Evolutionary conservation across 1,140 invertebrate genomes (phyloP).

Genomic region (Callitettix versicolor): DNA sequence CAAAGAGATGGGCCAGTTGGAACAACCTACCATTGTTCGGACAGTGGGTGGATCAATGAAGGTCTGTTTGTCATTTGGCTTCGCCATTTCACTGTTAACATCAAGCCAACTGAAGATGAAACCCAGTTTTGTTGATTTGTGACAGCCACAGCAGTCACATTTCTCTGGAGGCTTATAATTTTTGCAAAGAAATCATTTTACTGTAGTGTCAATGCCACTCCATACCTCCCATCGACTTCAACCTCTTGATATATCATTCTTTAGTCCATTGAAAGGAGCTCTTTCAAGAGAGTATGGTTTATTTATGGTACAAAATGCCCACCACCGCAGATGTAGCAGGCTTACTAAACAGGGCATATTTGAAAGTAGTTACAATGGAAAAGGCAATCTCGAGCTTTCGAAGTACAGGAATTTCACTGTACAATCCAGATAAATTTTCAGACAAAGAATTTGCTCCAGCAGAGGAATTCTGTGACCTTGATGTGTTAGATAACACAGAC

Average conservation of each 20-base stretch:
- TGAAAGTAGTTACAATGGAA: background rate
- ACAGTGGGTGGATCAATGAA: conserved; percentile 30
- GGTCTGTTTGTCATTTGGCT: conserved; percentile 26
- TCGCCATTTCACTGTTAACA: conserved; percentile 22
- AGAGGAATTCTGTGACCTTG: background rate
- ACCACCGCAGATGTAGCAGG: background rate
- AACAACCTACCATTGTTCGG: conserved; percentile 26
- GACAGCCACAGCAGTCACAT: conserved; percentile 26
- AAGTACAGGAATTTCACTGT: too few species aligned
- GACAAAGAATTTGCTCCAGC: background rate
- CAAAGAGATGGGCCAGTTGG: conserved; percentile 28
- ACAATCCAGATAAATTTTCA: conserved; percentile 1
- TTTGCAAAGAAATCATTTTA: conserved; percentile 24
- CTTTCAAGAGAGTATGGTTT: too few species aligned
- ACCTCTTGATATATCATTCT: conserved; percentile 30
- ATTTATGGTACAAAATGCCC: too few species aligned
- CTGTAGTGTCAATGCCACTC: conserved; percentile 19
- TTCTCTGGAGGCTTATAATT: conserved; percentile 21
- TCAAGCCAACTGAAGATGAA: conserved; percentile 13
- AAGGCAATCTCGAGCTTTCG: background rate
- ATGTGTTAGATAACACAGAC: background rate
- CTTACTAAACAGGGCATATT: background rate
- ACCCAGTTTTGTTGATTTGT: conserved; percentile 25
- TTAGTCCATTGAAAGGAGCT: conserved; percentile 27
- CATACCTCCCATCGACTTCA: conserved; percentile 27